These are phyloP conservation scores for Aselliscus stoliczkanus DNA, from an alignment of 2,797 vertebrate species.

Conservation along the genomic window DNA sequence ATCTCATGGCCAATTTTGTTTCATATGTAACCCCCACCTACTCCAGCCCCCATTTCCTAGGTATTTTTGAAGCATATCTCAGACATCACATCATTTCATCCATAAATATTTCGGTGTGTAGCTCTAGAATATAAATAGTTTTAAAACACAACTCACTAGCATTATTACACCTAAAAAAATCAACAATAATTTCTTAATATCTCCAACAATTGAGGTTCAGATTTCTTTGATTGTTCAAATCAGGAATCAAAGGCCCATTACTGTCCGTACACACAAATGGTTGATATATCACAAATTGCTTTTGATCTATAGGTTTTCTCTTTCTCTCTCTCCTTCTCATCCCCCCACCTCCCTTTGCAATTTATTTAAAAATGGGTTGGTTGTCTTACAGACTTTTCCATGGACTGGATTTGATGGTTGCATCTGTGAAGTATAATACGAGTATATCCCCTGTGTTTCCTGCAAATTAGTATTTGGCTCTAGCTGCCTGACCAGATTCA, in stretches of 20 bases:
- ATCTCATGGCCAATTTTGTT: background rate
- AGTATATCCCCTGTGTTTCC: background rate
- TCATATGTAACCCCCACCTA: background rate
- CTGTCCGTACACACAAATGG: background rate
- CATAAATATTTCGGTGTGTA: background rate
- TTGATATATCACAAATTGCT: background rate
- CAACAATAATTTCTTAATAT: constrained; percentile 7
- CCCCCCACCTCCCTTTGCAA: background rate
- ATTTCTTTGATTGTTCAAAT: background rate
- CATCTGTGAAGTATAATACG: background rate
- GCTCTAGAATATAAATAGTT: constrained; percentile 15
- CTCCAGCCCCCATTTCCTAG: background rate
- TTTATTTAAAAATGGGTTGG: background rate
- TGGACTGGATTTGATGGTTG: background rate
- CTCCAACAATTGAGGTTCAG: background rate
- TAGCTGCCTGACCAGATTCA: constrained; percentile 6
- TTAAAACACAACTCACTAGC: constrained; percentile 11
- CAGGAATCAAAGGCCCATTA: background rate
- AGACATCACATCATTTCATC: background rate
- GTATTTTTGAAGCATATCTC: constrained; percentile 31
- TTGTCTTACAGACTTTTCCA: background rate
- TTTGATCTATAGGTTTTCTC: background rate
- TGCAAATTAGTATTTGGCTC: background rate
- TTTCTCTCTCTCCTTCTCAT: background rate
- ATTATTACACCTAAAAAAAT: constrained; percentile 13